These are phyloP conservation scores for Eustalomyia histrio DNA, from an alignment of 2,888 invertebrate species.

Conservation along the genomic window DNA sequence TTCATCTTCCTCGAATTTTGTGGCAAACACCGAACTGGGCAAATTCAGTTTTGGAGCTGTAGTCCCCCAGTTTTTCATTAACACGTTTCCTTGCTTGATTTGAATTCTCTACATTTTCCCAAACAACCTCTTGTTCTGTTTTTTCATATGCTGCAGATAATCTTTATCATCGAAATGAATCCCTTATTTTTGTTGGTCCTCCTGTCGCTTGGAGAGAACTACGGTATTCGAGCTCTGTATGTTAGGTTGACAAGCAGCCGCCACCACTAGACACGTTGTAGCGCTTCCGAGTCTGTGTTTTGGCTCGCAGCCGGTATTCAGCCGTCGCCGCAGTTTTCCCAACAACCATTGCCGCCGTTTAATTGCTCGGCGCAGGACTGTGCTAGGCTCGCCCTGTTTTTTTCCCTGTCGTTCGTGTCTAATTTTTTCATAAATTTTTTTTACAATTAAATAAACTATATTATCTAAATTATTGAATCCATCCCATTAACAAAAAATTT, in stretches of 20 bases:
- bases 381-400: conserved; percentile 59
- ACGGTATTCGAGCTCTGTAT: conserved; percentile 57
- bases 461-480: conserved; percentile 12
- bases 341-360: no score
- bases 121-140: conserved; percentile 76
- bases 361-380: no score
- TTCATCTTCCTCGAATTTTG: conserved; percentile 91
- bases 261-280: conserved; percentile 90
- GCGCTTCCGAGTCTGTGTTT: conserved; percentile 94
- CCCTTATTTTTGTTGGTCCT: conserved; percentile 91
- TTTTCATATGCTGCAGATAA: conserved; percentile 92
- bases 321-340: no score
- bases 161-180: conserved; percentile 97
- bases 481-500: conserved; percentile 2
- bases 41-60: conserved; percentile 80
- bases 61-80: conserved; percentile 56
- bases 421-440: conserved; percentile 47
- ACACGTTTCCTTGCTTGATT: conserved; percentile 73
- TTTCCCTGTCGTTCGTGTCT: conserved; percentile 50
- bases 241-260: conserved; percentile 72
- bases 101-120: conserved; percentile 78
- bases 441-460: conserved; percentile 33
- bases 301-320: no score
- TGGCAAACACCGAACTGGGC: conserved; percentile 94
- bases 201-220: conserved; percentile 81